Base-by-base conservation (phyloP, 1,140 invertebrate species). In the Drosophila nannoptera region DNA sequence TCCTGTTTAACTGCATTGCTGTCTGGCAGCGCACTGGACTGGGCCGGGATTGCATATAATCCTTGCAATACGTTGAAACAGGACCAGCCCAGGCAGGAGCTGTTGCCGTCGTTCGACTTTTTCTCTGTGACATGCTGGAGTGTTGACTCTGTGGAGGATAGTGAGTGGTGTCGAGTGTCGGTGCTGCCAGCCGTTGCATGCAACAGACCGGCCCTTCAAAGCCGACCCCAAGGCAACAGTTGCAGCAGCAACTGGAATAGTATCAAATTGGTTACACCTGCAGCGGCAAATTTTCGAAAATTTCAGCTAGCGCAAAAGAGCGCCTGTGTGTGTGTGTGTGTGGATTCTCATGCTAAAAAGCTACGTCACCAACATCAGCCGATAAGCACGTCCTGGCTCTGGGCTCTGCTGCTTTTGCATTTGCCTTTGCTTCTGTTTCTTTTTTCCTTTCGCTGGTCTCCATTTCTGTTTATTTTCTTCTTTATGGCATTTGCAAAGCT, bases 401-500 rank as follows among this genome's bases (percentile, higher is more conserved):
- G 48, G 53, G 60, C 32, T 46, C 29, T 73, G 66, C 58, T 46
- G 62, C 53, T 54, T 38, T 16, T 59, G 56, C 48, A 60, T 33
- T 45, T 64, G 55, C 65, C 60, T 54, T 14, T 14, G 40, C 4
- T 36, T 36, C 35, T 7, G 35, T 36, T 36, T 36, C 35, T 7
- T 43, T 42, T 74, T 75, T 48, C 75, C 59, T 64, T 71, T 65
- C 70, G 33, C 33, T 36, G 52, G 7, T 67, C 66, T 56, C 52
- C 50, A 55, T 63, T 55, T 69, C 66, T 63, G 52, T 69, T 69
- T 55, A 55, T 64, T 65, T 58, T 58, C 49, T 38, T 77, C 72
- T 73, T 80, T 80, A 80, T 80, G 73, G 68, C 77, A 72, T 81
- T 80, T 81, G 73, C 77, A 81, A 46, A 73, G 80, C 73, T 81